These are phyloP conservation scores for human (Homo sapiens) DNA, from an alignment of 2,113 vertebrate genomes.

Conservation along the genomic window DNA sequence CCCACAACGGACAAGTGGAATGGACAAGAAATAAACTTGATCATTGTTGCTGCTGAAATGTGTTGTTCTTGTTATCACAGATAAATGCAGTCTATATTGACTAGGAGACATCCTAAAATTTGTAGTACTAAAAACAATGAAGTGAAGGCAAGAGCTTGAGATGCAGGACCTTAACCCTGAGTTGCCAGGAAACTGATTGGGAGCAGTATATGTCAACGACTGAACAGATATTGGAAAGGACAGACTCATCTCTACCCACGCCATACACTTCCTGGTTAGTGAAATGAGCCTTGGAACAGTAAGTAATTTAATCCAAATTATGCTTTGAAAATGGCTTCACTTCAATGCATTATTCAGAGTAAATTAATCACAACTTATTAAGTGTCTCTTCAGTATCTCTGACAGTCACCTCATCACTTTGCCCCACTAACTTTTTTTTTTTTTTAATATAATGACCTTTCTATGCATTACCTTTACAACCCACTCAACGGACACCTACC, in stretches of 20 bases:
- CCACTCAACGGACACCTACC: background rate
- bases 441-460: background rate
- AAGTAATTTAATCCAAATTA: conserved; percentile 50
- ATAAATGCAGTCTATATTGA: background rate
- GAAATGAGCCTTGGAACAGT: background rate
- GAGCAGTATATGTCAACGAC: background rate
- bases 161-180: background rate
- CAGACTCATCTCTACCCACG: too few relatives aligned
- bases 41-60: background rate
- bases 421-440: background rate
- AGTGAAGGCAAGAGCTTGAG: background rate
- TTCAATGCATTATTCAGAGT: conserved; percentile 76
- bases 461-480: background rate
- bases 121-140: background rate
- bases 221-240: background rate
- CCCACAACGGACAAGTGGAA: background rate
- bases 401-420: conserved; percentile 7
- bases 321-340: conserved; percentile 31
- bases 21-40: background rate
- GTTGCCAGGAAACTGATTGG: background rate
- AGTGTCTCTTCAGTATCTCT: conserved; percentile 59
- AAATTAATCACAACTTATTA: conserved; percentile 71
- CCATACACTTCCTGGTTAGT: background rate
- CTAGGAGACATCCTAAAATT: background rate
- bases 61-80: background rate